Conservation (phyloP, 2,113 vertebrate species). For the Laticauda colubrina region DNA sequence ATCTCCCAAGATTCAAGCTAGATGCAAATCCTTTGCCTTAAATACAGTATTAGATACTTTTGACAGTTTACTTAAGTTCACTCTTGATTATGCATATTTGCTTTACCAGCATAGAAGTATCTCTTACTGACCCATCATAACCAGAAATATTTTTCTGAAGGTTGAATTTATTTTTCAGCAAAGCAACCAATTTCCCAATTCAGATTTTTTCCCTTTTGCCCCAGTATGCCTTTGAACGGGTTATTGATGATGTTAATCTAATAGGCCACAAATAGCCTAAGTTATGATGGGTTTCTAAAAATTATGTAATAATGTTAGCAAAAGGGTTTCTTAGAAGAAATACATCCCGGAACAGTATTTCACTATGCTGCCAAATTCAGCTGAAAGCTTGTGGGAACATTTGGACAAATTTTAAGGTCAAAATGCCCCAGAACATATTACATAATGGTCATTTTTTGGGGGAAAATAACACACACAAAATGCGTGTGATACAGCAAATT, state of each 20-base stretch:
- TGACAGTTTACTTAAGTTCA: not conserved
- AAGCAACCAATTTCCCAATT: not conserved
- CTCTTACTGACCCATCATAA: not conserved
- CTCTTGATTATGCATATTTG: not conserved
- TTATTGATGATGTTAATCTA: not conserved
- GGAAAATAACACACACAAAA: not conserved
- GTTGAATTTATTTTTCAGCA: not conserved
- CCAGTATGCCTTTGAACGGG: not conserved
- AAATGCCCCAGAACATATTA: accelerated
- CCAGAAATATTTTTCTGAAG: not conserved
- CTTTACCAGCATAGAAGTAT: not conserved
- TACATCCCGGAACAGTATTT: accelerated
- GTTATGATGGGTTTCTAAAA: not conserved
- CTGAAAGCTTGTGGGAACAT: not conserved
- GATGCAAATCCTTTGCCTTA: not conserved
- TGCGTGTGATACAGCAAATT: not conserved
- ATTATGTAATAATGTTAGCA: not conserved
- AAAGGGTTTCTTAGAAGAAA: not conserved
- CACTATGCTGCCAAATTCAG: not conserved
- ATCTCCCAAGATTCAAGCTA: not conserved
- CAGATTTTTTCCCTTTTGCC: not conserved
- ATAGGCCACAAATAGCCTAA: not conserved
- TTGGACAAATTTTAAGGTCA: not conserved
- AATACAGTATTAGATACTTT: not conserved
- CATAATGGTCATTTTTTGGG: accelerated